A percentile compares a stretch with the other conserved stretches of the same genome.
Evolutionary conservation across 2,888 invertebrate genomes (phyloP).

Genomic region (Podabrus alpinus): DNA sequence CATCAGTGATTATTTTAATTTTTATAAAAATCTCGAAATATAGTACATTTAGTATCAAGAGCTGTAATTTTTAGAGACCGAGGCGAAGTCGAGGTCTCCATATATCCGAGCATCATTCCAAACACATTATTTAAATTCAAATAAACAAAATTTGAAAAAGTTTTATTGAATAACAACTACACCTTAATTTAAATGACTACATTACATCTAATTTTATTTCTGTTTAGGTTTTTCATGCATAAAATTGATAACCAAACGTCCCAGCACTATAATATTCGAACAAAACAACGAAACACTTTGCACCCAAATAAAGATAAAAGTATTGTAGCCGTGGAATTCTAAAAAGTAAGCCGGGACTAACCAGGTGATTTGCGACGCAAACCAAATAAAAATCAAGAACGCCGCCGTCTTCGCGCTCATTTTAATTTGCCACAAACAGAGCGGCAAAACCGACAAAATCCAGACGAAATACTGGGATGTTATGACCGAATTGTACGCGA

Average conservation of each 20-base stretch:
- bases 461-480: conserved; percentile 98
- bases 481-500: conserved; percentile 92
- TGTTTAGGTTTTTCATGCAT: conserved; percentile 32
- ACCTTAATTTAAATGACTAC: not conserved
- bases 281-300: conserved; percentile 83
- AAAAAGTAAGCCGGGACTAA: conserved; percentile 86
- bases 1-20: too few species aligned
- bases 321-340: conserved; percentile 85
- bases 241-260: conserved; percentile 50
- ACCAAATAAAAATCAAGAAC: conserved; percentile 65
- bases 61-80: too few species aligned
- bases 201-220: not conserved
- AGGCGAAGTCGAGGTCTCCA: too few species aligned
- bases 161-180: not conserved
- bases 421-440: conserved; percentile 73
- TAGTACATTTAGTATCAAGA: too few species aligned
- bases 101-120: too few species aligned
- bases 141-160: not conserved
- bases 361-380: conserved; percentile 82
- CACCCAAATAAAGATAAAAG: conserved; percentile 83
- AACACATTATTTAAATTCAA: too few species aligned
- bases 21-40: too few species aligned
- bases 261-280: conserved; percentile 69
- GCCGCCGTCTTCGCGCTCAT: conserved; percentile 59
- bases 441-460: conserved; percentile 88